phyloP scores from a whole-genome alignment of 1,140 invertebrate genomes.

The Trichonephila clavipes region DNA sequence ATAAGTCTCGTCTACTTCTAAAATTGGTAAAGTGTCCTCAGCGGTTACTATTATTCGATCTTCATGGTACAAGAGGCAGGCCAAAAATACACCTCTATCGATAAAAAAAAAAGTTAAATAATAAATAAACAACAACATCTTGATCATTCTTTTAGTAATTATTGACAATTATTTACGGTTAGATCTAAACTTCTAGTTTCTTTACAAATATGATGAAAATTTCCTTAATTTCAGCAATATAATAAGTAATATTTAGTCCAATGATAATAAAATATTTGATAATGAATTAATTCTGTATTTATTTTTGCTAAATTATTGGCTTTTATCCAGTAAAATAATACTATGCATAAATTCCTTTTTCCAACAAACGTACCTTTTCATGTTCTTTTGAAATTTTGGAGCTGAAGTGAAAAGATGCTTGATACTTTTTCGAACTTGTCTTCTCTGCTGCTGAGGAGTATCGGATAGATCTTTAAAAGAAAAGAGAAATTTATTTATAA shows the following conservation, averaged over 20 bases:
- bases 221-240: too few relatives aligned
- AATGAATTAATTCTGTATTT: not conserved
- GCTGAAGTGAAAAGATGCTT: conserved; percentile 96
- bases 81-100: conserved; percentile 92
- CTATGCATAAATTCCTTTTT: not conserved
- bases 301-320: not conserved
- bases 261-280: too few relatives aligned
- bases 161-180: too few relatives aligned
- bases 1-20: conserved; percentile 97
- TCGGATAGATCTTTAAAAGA: conserved; percentile 70
- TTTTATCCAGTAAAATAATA: not conserved
- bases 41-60: conserved; percentile 97
- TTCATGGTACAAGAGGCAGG: conserved; percentile 95
- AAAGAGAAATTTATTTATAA: not conserved
- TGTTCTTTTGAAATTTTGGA: conserved; percentile 96
- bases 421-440: conserved; percentile 93
- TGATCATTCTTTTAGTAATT: too few relatives aligned
- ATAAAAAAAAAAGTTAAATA: not conserved
- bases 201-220: too few relatives aligned
- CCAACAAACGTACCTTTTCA: conserved; percentile 86
- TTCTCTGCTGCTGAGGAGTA: conserved; percentile 83
- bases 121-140: not conserved
- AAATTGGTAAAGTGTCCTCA: conserved; percentile 97
- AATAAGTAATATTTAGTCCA: too few relatives aligned
- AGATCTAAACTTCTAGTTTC: too few relatives aligned